phyloP scores from a whole-genome alignment of 2,888 invertebrate species.

The Caenorhabditis sinica region DNA sequence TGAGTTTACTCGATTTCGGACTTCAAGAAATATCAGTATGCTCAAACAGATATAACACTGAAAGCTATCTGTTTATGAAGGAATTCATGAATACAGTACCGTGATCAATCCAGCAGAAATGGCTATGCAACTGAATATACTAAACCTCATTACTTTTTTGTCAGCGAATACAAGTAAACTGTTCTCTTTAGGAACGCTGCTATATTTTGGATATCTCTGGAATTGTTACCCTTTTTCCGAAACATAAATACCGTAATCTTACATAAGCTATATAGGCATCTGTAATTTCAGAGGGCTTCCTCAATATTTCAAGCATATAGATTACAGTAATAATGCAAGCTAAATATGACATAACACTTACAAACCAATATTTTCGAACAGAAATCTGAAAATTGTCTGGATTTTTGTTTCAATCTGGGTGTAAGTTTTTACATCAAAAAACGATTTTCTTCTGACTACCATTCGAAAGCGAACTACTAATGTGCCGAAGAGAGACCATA shows the following conservation, averaged over 20 bases:
- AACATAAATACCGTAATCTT: not conserved
- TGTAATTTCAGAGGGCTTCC: conserved; percentile 16
- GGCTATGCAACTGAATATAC: conserved; percentile 28
- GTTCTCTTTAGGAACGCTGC: conserved; percentile 2
- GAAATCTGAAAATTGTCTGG: conserved; percentile 18
- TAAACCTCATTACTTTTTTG: conserved; percentile 24
- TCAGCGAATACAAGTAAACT: conserved; percentile 38
- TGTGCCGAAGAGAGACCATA: conserved; percentile 36
- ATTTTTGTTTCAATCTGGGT: not conserved
- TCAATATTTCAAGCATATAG: conserved; percentile 27
- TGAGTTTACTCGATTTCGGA: conserved; percentile 15
- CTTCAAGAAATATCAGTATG: conserved; percentile 28
- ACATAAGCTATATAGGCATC: conserved; percentile 27
- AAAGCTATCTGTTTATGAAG: not conserved
- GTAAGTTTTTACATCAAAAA: conserved; percentile 10
- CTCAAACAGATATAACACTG: conserved; percentile 36
- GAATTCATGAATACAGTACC: not conserved
- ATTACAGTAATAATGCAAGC: conserved; percentile 3
- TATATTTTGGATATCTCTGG: conserved; percentile 54
- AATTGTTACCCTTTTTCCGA: not conserved
- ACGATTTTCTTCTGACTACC: conserved; percentile 19
- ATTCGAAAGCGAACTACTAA: conserved; percentile 31
- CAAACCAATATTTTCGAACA: not conserved
- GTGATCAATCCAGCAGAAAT: conserved; percentile 22
- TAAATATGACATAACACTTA: not conserved